These are phyloP conservation scores for Sitta europaea DNA, from an alignment of 2,113 vertebrate species.

Conservation along the genomic window DNA sequence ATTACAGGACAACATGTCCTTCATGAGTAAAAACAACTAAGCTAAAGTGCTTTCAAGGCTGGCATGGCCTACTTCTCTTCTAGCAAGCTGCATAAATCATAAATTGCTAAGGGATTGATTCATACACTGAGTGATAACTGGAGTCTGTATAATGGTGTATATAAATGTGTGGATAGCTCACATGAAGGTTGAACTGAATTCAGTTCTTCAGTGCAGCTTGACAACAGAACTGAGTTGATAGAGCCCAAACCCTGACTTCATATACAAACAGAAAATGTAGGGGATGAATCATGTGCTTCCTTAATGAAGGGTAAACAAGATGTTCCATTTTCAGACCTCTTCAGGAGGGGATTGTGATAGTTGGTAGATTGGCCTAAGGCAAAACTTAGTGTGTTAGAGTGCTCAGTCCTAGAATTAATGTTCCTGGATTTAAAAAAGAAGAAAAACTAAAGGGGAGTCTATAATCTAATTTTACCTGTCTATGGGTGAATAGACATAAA, in stretches of 20 bases:
- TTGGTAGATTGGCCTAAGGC: background rate
- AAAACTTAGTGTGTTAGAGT: background rate
- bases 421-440: background rate
- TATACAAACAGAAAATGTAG: background rate
- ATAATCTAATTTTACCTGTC: background rate
- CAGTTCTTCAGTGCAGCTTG: background rate
- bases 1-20: constrained; percentile 78
- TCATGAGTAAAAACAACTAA: constrained; percentile 74
- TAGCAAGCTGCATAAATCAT: constrained; percentile 76
- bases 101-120: constrained; percentile 39
- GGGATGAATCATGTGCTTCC: background rate
- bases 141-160: background rate
- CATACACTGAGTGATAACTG: constrained; percentile 1
- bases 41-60: constrained; percentile 75
- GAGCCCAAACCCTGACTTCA: background rate
- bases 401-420: background rate
- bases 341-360: background rate
- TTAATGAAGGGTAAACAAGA: background rate
- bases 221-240: background rate
- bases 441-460: rapidly evolving
- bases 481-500: background rate
- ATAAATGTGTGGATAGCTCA: background rate
- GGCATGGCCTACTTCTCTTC: constrained; percentile 71
- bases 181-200: background rate
- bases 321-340: background rate